Percentiles rank a stretch among this genome's conserved stretches.
These are phyloP conservation scores for Sitta carolinensis DNA, from an alignment of 2,797 vertebrate species.

Conservation along the genomic window DNA sequence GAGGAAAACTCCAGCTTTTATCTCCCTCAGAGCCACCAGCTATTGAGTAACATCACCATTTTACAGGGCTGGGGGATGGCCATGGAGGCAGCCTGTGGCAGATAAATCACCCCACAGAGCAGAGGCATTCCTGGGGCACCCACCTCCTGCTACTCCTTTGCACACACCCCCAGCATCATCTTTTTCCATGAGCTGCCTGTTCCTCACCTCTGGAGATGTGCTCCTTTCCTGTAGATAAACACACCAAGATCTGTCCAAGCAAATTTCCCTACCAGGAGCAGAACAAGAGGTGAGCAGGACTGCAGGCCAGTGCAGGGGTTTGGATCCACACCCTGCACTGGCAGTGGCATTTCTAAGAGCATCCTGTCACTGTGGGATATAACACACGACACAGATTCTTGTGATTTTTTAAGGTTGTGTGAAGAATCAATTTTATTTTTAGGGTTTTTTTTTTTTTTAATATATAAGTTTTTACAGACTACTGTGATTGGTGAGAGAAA, in stretches of 20 bases:
- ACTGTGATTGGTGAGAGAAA: no score
- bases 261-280: background rate
- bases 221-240: background rate
- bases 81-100: background rate
- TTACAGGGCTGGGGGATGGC: background rate
- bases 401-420: no score
- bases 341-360: background rate
- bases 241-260: background rate
- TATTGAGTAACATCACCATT: background rate
- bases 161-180: background rate
- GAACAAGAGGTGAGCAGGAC: background rate
- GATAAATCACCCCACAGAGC: background rate
- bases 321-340: background rate
- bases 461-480: no score
- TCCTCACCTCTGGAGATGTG: background rate
- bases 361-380: background rate
- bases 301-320: background rate
- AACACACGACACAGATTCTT: no score
- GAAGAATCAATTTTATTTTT: no score
- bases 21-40: constrained; percentile 21
- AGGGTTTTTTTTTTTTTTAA: no score
- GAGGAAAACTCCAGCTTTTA: constrained; percentile 24
- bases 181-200: background rate
- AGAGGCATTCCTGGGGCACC: background rate
- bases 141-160: constrained; percentile 8